Conservation (phyloP, 2,113 vertebrate genomes). For the Marcusenius ussheri region DNA sequence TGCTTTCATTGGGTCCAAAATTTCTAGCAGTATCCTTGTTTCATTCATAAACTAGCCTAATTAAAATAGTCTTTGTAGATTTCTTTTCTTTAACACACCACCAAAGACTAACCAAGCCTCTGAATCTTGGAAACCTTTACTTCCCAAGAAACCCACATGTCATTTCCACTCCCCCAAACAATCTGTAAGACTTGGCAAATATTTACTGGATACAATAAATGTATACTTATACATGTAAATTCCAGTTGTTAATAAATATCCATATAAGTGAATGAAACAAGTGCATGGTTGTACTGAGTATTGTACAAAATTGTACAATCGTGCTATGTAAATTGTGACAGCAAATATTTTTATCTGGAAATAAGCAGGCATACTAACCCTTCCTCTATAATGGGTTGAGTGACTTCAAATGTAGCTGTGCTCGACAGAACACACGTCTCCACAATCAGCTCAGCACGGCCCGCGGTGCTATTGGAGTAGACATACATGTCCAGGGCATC, state of each 20-base stretch:
- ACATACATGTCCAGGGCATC: constrained; percentile 45
- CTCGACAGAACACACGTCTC: constrained; percentile 36
- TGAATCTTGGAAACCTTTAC: neutral
- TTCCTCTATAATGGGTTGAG: constrained; percentile 22
- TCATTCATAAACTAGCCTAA: neutral
- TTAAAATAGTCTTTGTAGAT: neutral
- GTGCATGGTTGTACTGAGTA: neutral
- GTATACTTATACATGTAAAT: neutral
- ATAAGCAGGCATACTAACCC: constrained; percentile 44
- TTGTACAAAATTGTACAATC: too few relatives aligned
- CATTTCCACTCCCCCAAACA: neutral
- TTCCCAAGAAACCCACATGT: neutral
- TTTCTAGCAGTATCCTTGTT: neutral
- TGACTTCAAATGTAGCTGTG: constrained; percentile 33
- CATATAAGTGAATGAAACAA: neutral
- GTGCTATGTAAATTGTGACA: neutral
- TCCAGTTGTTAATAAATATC: neutral
- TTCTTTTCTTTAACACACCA: neutral
- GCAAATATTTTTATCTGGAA: neutral
- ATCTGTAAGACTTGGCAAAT: neutral
- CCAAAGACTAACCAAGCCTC: neutral
- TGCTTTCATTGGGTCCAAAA: neutral
- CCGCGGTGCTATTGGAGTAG: constrained; percentile 34
- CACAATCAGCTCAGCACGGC: constrained; percentile 42
- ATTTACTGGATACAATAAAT: neutral